These are phyloP conservation scores for Catocala nupta DNA, from an alignment of 2,888 invertebrate genomes.

Conservation along the genomic window DNA sequence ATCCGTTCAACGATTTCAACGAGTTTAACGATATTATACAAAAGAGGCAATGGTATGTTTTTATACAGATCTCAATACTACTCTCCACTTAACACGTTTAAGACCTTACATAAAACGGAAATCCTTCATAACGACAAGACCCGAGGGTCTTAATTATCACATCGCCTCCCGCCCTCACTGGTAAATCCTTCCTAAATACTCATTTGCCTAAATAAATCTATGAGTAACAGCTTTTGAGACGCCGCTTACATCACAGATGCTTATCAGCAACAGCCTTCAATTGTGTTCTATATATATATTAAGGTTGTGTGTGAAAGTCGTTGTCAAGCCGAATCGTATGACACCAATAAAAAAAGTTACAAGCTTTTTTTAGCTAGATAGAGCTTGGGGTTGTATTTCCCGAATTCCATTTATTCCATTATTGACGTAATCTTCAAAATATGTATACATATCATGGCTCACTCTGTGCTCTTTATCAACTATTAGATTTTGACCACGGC, in stretches of 20 bases:
- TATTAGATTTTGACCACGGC: too few species aligned
- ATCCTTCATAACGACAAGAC: slow-evolving; percentile 5
- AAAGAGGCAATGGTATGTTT: too few species aligned
- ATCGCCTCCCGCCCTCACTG: neutral
- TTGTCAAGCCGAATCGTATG: too few species aligned
- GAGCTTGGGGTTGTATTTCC: too few species aligned
- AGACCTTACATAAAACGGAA: neutral
- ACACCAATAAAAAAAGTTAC: too few species aligned
- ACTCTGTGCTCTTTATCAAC: too few species aligned
- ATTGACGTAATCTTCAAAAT: too few species aligned
- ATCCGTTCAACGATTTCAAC: too few species aligned
- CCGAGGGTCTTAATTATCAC: slow-evolving; percentile 13
- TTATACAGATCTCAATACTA: neutral
- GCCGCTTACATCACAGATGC: neutral
- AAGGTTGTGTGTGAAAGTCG: neutral
- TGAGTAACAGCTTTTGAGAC: slow-evolving; percentile 9
- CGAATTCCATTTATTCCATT: too few species aligned
- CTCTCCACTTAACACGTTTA: neutral
- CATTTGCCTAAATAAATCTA: slow-evolving; percentile 24
- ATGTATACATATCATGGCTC: too few species aligned
- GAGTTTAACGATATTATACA: too few species aligned
- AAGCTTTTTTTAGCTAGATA: too few species aligned
- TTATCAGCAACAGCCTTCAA: slow-evolving; percentile 1
- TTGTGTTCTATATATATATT: neutral
- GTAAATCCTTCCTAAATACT: slow-evolving; percentile 11